phyloP scores from a whole-genome alignment of 1,140 invertebrate species.

The Linepithema humile region DNA sequence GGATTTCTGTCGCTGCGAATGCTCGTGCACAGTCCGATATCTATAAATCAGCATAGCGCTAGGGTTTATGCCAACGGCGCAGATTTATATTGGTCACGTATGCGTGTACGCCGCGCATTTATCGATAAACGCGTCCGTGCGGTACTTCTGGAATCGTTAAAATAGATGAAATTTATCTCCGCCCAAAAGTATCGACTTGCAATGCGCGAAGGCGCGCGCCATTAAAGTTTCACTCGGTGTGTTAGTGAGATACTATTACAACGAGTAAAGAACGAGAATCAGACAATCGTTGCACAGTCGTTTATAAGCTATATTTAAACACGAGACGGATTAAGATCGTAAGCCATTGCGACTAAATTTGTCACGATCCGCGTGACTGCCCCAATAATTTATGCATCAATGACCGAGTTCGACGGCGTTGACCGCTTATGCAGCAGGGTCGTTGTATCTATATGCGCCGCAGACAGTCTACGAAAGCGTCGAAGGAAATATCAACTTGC shows the following conservation, averaged over 20 bases:
- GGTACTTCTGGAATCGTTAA: constrained; percentile 45
- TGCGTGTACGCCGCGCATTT: constrained; percentile 10
- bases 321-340: constrained; percentile 39
- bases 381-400: constrained; percentile 53
- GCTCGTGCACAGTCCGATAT: constrained; percentile 47
- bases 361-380: constrained; percentile 52
- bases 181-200: neutral
- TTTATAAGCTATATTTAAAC: constrained; percentile 36
- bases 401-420: constrained; percentile 35
- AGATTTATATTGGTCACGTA: constrained; percentile 58
- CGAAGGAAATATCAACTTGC: neutral
- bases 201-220: constrained; percentile 13
- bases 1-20: constrained; percentile 50
- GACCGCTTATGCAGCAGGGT: constrained; percentile 8
- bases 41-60: constrained; percentile 52
- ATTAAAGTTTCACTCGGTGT: constrained; percentile 27
- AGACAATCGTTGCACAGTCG: neutral
- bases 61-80: constrained; percentile 35
- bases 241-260: neutral
- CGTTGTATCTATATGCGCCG: neutral
- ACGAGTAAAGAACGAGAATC: neutral
- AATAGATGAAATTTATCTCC: constrained; percentile 42
- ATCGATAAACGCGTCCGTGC: constrained; percentile 40
- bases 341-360: constrained; percentile 37
- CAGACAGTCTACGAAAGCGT: neutral